Conservation (phyloP, 2,797 vertebrate genomes). For the Parauchenoglanis punctatus region DNA sequence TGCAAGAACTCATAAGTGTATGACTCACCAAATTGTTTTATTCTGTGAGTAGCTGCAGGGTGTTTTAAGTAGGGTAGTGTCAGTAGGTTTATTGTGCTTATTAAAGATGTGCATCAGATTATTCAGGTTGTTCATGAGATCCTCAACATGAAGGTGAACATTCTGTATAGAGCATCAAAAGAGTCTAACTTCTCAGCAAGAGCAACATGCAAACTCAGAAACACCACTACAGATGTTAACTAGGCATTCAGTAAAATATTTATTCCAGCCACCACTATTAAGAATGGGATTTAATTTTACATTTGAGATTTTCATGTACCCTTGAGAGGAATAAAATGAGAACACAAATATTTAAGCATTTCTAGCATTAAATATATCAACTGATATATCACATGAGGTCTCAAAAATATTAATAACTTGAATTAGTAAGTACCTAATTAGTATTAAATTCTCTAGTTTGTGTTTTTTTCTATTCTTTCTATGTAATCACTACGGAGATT, state of each 20-base stretch:
- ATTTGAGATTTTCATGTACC: background rate
- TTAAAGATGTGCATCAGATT: constrained; percentile 30
- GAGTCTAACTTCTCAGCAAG: background rate
- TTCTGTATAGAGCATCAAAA: constrained; percentile 6
- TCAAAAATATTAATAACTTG: background rate
- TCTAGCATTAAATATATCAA: background rate
- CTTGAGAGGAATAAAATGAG: background rate
- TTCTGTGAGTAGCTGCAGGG: constrained; percentile 7
- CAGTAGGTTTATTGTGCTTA: background rate
- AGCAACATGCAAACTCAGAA: background rate
- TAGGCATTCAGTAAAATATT: background rate
- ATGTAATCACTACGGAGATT: background rate
- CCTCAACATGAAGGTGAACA: constrained; percentile 17
- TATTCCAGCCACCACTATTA: background rate
- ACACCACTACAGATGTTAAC: background rate
- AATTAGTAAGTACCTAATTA: background rate
- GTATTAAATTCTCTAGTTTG: background rate
- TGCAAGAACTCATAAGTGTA: background rate
- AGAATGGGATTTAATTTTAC: background rate
- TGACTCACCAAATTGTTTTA: background rate
- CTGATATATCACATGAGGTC: background rate
- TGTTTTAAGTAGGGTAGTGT: constrained; percentile 35
- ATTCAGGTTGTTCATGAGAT: constrained; percentile 14
- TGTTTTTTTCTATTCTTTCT: background rate
- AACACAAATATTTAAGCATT: background rate